Percentiles rank a stretch among this genome's conserved stretches.
phyloP scores from a whole-genome alignment of 2,113 vertebrate genomes.

The Potamarius usumacintae region DNA sequence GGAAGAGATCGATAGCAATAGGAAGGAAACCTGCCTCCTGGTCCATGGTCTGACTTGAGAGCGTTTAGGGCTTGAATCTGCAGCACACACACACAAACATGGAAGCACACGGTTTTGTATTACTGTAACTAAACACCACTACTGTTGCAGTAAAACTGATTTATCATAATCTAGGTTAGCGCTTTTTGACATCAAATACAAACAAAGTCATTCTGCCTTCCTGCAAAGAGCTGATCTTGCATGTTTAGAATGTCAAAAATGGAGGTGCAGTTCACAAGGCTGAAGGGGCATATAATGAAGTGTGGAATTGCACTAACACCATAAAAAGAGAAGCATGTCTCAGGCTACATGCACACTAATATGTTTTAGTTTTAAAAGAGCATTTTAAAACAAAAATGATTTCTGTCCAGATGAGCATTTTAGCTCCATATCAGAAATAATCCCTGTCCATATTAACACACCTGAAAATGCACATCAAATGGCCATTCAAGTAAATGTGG shows the following conservation, averaged over 20 bases:
- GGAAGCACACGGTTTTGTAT: not conserved
- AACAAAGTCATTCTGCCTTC: not conserved
- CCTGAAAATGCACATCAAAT: too few relatives aligned
- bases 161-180: not conserved
- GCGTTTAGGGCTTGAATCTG: not conserved
- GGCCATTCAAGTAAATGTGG: too few relatives aligned
- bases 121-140: slow-evolving; percentile 4
- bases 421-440: too few relatives aligned
- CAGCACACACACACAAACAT: slow-evolving; percentile 17
- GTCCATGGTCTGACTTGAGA: slow-evolving; percentile 2
- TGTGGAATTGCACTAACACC: slow-evolving; percentile 10
- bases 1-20: slow-evolving; percentile 43
- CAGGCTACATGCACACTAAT: too few relatives aligned
- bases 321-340: slow-evolving; percentile 15
- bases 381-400: too few relatives aligned
- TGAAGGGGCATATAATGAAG: not conserved
- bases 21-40: not conserved
- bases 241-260: not conserved
- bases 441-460: too few relatives aligned
- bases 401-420: too few relatives aligned
- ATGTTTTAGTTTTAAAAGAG: too few relatives aligned
- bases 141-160: not conserved
- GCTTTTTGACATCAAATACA: not conserved
- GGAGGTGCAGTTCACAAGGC: not conserved
- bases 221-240: not conserved